Percentiles rank a stretch among this genome's conserved stretches.
These are phyloP conservation scores for Drosophila funebris DNA, from an alignment of 1,140 invertebrate genomes.

Conservation along the genomic window DNA sequence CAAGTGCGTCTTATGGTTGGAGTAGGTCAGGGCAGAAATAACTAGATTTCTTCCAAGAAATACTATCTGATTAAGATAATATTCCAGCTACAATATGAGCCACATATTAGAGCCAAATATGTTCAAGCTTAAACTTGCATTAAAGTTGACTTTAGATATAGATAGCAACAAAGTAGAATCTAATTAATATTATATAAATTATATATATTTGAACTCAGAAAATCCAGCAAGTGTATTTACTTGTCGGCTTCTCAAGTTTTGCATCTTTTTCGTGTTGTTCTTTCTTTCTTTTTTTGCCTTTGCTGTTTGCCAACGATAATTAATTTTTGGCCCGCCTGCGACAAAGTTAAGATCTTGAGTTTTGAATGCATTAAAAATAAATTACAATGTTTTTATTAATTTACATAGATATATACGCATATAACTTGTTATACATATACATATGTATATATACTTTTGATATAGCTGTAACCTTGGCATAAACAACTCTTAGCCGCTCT, in stretches of 20 bases:
- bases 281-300: background rate
- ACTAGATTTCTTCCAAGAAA: no score
- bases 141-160: no score
- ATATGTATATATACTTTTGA: background rate
- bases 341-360: slow-evolving; percentile 56
- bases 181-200: no score
- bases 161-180: no score
- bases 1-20: no score
- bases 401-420: slow-evolving; percentile 12
- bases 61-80: no score
- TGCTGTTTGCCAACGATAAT: slow-evolving; percentile 72
- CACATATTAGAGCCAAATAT: no score
- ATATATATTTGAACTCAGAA: no score
- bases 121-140: no score
- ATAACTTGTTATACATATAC: no score
- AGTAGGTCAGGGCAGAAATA: no score
- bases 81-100: no score
- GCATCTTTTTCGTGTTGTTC: background rate
- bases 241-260: background rate
- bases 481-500: background rate
- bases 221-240: background rate
- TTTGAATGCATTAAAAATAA: slow-evolving; percentile 76
- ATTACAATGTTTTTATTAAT: slow-evolving; percentile 53
- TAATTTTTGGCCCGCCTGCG: slow-evolving; percentile 61
- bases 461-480: background rate